Percentiles rank a stretch among this genome's conserved stretches.
phyloP scores from a whole-genome alignment of 2,113 vertebrate species.

The Platichthys stellatus region DNA sequence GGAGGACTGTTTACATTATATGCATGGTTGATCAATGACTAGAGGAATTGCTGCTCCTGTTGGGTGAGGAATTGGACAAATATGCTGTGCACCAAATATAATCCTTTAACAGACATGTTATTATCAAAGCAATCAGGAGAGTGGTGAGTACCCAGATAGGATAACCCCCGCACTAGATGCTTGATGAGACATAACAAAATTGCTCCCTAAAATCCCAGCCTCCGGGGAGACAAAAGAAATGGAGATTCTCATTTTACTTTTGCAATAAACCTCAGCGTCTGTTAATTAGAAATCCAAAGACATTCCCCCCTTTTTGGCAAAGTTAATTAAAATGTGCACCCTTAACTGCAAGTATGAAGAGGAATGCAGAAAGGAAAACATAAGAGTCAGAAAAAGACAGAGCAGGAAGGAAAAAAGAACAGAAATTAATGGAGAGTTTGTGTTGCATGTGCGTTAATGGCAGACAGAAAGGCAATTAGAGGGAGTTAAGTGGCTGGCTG shows the following conservation, averaged over 20 bases:
- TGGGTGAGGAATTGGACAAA: conserved; percentile 16
- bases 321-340: conserved; percentile 79
- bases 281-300: conserved; percentile 80
- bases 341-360: conserved; percentile 53
- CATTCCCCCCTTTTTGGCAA: conserved; percentile 60
- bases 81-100: conserved; percentile 10
- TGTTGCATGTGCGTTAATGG: conserved; percentile 37
- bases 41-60: conserved; percentile 7
- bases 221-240: conserved; percentile 63
- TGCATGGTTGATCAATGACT: conserved; percentile 9
- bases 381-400: conserved; percentile 19
- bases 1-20: conserved; percentile 38
- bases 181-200: conserved; percentile 59
- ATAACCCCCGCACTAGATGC: conserved; percentile 42
- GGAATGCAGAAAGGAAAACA: conserved; percentile 46
- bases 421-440: conserved; percentile 31
- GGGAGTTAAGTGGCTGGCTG: conserved; percentile 43
- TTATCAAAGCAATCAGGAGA: conserved; percentile 60
- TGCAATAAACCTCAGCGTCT: conserved; percentile 56
- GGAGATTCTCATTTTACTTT: conserved; percentile 59
- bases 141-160: conserved; percentile 37
- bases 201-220: conserved; percentile 63
- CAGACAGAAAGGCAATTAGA: conserved; percentile 38
- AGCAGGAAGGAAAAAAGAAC: conserved; percentile 3
- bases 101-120: conserved; percentile 39